These are phyloP conservation scores for Tachina lurida DNA, from an alignment of 2,888 invertebrate species.

Conservation along the genomic window DNA sequence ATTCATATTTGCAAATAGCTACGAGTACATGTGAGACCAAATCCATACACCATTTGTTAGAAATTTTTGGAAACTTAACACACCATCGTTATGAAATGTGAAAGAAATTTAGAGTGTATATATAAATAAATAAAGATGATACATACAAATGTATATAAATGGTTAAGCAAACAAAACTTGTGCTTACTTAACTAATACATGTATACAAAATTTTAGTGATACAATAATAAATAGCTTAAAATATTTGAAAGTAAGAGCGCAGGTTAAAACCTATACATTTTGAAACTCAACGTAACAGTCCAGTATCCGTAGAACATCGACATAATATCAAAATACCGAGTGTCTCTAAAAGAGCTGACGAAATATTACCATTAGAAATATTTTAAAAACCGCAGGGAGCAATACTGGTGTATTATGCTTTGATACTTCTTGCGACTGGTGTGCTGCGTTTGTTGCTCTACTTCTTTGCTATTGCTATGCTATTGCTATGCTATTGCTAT, in stretches of 20 bases:
- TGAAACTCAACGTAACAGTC: too few species aligned
- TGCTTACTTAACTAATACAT: background rate
- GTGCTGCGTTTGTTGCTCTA: too few species aligned
- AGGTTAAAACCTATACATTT: background rate
- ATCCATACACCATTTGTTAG: background rate
- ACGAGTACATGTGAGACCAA: background rate
- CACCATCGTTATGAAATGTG: background rate
- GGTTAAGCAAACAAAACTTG: background rate
- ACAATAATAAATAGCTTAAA: background rate
- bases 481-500: too few species aligned
- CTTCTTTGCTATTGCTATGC: too few species aligned
- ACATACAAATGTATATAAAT: background rate
- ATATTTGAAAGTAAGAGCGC: background rate
- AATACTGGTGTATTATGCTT: too few species aligned
- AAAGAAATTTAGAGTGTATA: background rate
- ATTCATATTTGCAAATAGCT: constrained; percentile 49
- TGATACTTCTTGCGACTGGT: too few species aligned
- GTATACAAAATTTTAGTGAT: background rate
- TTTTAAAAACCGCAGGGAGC: too few species aligned
- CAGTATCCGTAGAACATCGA: too few species aligned
- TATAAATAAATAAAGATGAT: too few species aligned
- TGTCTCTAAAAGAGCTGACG: too few species aligned
- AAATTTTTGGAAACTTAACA: background rate
- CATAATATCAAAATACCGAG: too few species aligned
- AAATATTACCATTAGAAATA: too few species aligned